A percentile compares a stretch with the other conserved stretches of the same genome.
Evolutionary conservation across 2,113 vertebrate genomes (phyloP).

Genomic region (Oceanodroma tethys): DNA sequence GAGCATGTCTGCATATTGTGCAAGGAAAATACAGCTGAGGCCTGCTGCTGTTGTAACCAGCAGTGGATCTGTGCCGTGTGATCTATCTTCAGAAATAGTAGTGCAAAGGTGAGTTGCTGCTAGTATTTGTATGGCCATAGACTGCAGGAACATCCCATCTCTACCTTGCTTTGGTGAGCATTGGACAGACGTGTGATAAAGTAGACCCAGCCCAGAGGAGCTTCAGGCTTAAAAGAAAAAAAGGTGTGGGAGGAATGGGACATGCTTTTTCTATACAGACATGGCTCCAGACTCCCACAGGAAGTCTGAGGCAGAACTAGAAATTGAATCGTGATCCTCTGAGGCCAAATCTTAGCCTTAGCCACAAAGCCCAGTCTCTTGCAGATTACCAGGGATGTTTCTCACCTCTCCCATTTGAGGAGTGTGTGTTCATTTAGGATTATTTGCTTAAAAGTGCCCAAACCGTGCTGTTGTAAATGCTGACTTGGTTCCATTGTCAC

Average conservation of each 20-base stretch:
- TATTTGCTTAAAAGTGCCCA: background rate
- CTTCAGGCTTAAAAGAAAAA: background rate
- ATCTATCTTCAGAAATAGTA: background rate
- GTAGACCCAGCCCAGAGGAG: background rate
- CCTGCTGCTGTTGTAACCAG: background rate
- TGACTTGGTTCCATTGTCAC: slow-evolving; percentile 1
- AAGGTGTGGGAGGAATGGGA: background rate
- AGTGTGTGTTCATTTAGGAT: background rate
- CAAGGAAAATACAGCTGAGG: background rate
- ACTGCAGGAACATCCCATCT: background rate
- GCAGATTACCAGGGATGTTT: background rate
- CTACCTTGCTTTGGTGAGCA: background rate
- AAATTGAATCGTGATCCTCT: background rate
- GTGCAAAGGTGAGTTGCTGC: background rate
- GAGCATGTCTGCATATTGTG: background rate
- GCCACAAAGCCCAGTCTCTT: background rate
- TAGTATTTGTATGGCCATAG: background rate
- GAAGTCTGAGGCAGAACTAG: background rate
- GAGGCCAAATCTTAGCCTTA: background rate
- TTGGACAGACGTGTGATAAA: background rate
- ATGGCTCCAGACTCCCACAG: background rate
- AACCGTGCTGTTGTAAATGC: background rate
- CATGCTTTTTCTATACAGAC: background rate
- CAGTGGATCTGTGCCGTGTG: background rate
- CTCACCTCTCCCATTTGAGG: background rate